Evolutionary conservation across 2,113 vertebrate genomes (phyloP).

Genomic region (Dryoscopus gambensis): DNA sequence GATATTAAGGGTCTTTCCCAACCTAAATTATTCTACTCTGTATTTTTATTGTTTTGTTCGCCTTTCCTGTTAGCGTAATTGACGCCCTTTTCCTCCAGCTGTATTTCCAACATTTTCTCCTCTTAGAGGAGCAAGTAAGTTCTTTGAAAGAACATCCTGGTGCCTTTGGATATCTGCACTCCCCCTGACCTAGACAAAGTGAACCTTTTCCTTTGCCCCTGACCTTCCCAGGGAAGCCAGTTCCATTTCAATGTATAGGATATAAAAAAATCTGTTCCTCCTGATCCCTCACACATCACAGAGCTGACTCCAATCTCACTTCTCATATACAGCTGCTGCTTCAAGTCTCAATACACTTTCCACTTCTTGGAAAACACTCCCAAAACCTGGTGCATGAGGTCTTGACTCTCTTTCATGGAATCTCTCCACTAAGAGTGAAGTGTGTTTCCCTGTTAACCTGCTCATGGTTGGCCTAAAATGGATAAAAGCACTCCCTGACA

Average conservation of each 20-base stretch:
- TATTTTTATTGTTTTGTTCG: not conserved
- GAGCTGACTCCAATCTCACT: not conserved
- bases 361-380: not conserved
- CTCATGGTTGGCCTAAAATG: not conserved
- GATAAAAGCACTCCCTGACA: not conserved
- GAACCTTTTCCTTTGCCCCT: not conserved
- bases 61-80: not conserved
- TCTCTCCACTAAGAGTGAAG: not conserved
- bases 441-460: not conserved
- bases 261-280: not conserved
- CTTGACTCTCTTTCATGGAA: not conserved
- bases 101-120: not conserved
- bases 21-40: not conserved
- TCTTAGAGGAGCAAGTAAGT: not conserved
- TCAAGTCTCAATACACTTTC: not conserved
- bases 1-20: not conserved
- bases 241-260: accelerated
- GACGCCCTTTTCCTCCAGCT: not conserved
- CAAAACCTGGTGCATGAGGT: not conserved
- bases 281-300: not conserved
- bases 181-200: not conserved
- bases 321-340: not conserved
- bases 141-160: not conserved
- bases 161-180: not conserved
- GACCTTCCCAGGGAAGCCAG: not conserved